Evolutionary conservation across 2,888 invertebrate genomes (phyloP), one percentile per base, ranked within the genome.

Genomic region (Melipona bicolor): DNA sequence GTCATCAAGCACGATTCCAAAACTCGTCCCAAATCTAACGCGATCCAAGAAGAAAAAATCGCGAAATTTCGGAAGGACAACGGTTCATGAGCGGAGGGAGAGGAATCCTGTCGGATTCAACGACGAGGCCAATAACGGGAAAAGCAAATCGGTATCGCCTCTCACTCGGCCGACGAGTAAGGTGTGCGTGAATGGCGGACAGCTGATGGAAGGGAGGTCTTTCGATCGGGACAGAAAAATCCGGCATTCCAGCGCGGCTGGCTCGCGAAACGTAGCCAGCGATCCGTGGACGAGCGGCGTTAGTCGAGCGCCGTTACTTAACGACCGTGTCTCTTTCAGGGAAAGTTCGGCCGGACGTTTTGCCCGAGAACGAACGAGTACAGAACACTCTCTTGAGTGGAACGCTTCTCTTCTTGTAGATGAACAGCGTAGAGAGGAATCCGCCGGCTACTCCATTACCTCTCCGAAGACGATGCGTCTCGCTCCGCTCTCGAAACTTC

Each of bases 101-200:
- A 9, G 27, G 59, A 69, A 59, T 54, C 77, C 69, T 27, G 75
- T 83, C 78, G 61, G 73, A 81, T 59, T 59, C 65, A 59, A 65
- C 72, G 43, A 43, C 70, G 85, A 89, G 88, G 86, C 88, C 88
- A 92, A 91, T 92, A 93, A 92, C 93, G 93, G 93, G 91, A 93
- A 93, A 92, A 93, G 92, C 91, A 91, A 93, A 92, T 92, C 92
- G 90, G 77, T 91, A 93, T 92, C 92, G 92, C 92, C 93, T 92
- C 92, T 93, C 92, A 92, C 93, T 93, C 91, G 90, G 21, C 72
- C 69, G 62, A 4, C 27, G 78, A 80, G 24, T 54, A 59, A 85
- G 76, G 82, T 84, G 79, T 80, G 73, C 76, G 87, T 79, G 81
- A 87, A 75, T 78, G 72, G 71, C 49, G 74, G 77, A 65, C 69